These are phyloP conservation scores for Chrysochloris asiatica DNA, from an alignment of 2,113 vertebrate genomes.

Conservation along the genomic window DNA sequence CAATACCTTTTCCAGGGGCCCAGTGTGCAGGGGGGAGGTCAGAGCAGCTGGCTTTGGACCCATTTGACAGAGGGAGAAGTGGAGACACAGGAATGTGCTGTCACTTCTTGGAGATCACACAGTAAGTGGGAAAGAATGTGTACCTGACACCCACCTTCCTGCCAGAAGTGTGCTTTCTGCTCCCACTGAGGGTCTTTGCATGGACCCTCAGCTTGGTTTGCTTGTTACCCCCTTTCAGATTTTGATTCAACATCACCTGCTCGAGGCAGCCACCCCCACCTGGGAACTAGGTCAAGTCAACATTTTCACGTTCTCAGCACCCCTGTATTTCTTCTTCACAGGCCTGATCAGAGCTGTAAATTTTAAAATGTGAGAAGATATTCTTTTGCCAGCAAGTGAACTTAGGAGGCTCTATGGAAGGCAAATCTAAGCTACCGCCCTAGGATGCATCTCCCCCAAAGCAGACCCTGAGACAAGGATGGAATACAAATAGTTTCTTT, in stretches of 20 bases:
- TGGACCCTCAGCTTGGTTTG: neutral
- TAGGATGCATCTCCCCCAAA: too few relatives aligned
- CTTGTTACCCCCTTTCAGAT: neutral
- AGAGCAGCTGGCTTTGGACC: neutral
- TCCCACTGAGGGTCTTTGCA: too few relatives aligned
- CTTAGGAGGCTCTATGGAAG: neutral
- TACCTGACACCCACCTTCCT: fast-evolving
- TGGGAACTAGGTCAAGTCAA: neutral
- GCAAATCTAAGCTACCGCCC: neutral
- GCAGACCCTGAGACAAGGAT: neutral
- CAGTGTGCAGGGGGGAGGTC: neutral
- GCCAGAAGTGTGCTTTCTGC: too few relatives aligned
- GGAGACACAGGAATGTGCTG: neutral
- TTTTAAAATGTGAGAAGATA: neutral
- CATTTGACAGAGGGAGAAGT: neutral
- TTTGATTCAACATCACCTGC: neutral
- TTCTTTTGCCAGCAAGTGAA: neutral
- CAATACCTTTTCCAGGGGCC: neutral
- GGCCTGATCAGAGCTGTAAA: neutral
- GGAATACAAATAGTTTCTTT: too few relatives aligned
- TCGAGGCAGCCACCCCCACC: too few relatives aligned
- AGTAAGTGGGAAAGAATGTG: neutral
- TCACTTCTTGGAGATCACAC: neutral
- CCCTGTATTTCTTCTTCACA: neutral
- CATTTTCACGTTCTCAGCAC: neutral